Evolutionary conservation across 2,797 vertebrate genomes (phyloP).

Genomic region (Coregonus sp.): DNA sequence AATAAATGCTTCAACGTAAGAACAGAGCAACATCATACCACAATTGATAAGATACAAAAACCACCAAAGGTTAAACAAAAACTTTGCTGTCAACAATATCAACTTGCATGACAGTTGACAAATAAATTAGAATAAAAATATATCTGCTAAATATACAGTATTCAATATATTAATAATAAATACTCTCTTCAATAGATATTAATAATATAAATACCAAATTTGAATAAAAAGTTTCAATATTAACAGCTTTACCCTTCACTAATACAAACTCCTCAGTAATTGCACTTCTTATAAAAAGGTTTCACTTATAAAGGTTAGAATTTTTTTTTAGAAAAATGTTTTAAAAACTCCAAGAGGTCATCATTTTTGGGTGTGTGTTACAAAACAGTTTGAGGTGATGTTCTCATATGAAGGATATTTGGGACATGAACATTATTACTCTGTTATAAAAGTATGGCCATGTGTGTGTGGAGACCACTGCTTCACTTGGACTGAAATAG

Average conservation of each 20-base stretch:
- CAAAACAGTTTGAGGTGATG: background rate
- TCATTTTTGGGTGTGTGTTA: background rate
- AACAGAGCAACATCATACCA: background rate
- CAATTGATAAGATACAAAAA: background rate
- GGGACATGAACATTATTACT: background rate
- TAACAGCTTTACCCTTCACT: background rate
- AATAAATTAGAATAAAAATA: background rate
- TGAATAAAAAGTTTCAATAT: background rate
- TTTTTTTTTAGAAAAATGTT: background rate
- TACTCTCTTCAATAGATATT: background rate
- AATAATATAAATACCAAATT: background rate
- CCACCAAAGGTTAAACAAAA: background rate
- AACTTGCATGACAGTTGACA: constrained; percentile 8
- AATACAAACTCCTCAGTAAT: background rate
- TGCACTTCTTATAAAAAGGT: background rate
- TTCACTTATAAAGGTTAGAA: background rate
- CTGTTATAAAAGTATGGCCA: background rate
- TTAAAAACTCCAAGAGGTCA: background rate
- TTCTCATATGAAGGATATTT: background rate
- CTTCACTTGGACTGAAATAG: too few relatives aligned
- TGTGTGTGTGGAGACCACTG: constrained; percentile 1
- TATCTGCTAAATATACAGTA: background rate
- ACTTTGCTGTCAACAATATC: background rate
- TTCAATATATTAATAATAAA: background rate
- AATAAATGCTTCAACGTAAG: background rate